Base-by-base conservation (phyloP, 2,888 invertebrate species). In the Leptinotarsa peninsularis region DNA sequence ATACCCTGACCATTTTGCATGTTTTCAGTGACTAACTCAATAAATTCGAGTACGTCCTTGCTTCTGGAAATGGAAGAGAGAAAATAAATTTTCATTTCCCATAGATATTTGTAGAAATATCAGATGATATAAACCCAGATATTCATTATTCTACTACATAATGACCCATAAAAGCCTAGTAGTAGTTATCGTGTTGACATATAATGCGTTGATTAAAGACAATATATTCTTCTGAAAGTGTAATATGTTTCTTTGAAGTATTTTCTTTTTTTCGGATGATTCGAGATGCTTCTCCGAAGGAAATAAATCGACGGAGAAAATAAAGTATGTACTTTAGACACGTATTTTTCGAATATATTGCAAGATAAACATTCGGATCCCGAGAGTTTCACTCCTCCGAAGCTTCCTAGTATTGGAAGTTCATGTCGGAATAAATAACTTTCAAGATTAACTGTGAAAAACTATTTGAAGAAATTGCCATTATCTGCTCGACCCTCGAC, bases 181-280 rank as follows among this genome's bases (percentile, higher is more conserved):
- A 1, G 27, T 17, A 33, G 27, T 63, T 27, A n/a, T n/a, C 7
- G 43, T 33, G 63, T 63, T 63, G 27, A 63, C 63, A 63, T 17
- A 33, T 58, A 33, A n/a, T 33, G 3, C n/a, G n/a, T 33, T 63
- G 63, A 63, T 63, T 63, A 33, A 43, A 63, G n/a, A 27, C 33
- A 15, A 43, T 63, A 63, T n/a, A 63, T 43, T 18, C n/a, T 33
- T 43, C 43, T n/a, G 63, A 43, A 63, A 63, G 33, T 43, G 43
- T 63, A 63, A 63, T 63, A 63, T 63, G 63, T 63, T 63, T 63
- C 63, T 15, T 43, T 33, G 33, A n/a, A 63, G 43, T 63, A 63
- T 63, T 27, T 63, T 17, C 63, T 0, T 15, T 63, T 63, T 63
- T 63, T 17, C 13, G 43, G 43, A 43, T 33, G 17, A 63, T n/a